phyloP scores from a whole-genome alignment of 2,797 vertebrate genomes.

The Poecile montanus region DNA sequence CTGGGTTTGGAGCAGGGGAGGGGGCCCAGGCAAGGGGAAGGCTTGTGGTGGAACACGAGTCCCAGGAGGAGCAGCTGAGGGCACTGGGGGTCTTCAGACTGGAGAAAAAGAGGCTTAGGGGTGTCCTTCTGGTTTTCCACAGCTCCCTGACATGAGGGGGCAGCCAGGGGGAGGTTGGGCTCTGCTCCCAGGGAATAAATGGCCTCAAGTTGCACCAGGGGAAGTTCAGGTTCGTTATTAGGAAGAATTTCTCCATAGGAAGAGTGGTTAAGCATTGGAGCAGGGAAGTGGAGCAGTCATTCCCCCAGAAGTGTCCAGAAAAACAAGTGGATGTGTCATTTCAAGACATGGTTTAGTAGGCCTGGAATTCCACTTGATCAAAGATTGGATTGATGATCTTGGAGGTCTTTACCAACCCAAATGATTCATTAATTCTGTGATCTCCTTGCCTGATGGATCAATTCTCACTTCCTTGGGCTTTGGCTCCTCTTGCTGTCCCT shows the following conservation, averaged over 20 bases:
- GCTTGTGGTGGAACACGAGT: neutral
- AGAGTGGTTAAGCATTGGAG: neutral
- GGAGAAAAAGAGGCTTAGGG: neutral
- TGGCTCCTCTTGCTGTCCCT: neutral
- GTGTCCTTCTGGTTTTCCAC: neutral
- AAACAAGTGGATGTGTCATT: neutral
- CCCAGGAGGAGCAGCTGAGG: neutral
- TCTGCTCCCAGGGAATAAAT: neutral
- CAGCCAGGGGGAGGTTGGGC: fast-evolving
- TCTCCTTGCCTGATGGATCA: neutral
- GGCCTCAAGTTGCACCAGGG: neutral
- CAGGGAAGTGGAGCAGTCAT: neutral
- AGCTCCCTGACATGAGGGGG: neutral
- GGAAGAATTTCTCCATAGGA: neutral
- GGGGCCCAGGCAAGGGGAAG: neutral
- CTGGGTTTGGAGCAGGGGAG: neutral
- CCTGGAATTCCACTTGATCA: neutral
- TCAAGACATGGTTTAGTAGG: neutral
- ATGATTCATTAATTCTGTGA: neutral
- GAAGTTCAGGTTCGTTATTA: neutral
- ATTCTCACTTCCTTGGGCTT: neutral
- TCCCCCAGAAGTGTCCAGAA: neutral
- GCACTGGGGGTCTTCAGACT: neutral
- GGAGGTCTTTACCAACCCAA: neutral
- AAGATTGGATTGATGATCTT: neutral